Base-by-base conservation (phyloP, 37 sponge, comb jelly and placozoan genomes). In the Ephydatia muelleri region DNA sequence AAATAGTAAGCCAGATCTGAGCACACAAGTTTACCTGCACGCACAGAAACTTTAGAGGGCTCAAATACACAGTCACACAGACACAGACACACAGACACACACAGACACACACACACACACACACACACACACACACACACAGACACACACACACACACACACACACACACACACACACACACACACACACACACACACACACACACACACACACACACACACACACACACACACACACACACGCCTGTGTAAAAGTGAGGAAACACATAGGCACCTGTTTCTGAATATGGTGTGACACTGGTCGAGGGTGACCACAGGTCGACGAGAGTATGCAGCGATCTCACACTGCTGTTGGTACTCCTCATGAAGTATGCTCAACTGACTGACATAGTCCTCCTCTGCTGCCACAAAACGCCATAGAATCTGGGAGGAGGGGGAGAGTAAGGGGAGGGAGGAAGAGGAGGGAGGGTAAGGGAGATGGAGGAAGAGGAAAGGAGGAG, bases 331-430 rank as follows among this genome's bases (percentile, higher is more conserved):
- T 27, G 89, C 80, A 27, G 86, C 93, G 22, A 92, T 88, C 36
- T 88, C 83, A 73, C 76, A 82, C 71, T 86, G 93, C 35, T 85
- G 82, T 31, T 83, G 85, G 82, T 77, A 92, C 78, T 88, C 85
- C 30, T 83, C 84, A 8, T 34, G 48, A 25, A 92, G 75, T 5
- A 88, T 68, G 1, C 65, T 68, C 40, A 92, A 79, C 68, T 84
- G 85, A 33, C 79, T 84, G 23, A 89, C 90, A 36, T 89, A 89
- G 73, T 89, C 85, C 67, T 89, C 85, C 28, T 89, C 90, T 72
- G 90, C 80, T 13, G 80, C 85, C 27, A 89, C 76, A 65, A 89
- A 80, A 69, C 74, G 80, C 90, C 90, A 89, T n/a, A 84, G 80
- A 35, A 89, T n/a, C 90, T 89, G 79, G 26, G 67, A 6, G 67